Evolutionary conservation across 2,888 invertebrate genomes (phyloP).

Genomic region (Lagria hirta): DNA sequence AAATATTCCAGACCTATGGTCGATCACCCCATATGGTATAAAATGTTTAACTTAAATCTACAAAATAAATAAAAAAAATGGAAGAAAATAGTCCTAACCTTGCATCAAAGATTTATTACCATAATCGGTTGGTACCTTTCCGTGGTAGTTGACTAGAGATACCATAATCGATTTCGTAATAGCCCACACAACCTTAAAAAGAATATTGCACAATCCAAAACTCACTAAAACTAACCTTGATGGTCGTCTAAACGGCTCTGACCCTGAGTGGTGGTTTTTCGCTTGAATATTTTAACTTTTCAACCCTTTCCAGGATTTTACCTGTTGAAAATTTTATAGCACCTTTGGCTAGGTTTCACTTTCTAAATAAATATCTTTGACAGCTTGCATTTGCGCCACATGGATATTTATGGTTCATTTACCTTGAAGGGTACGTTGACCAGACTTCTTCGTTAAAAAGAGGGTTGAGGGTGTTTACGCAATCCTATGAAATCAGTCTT

Average conservation of each 20-base stretch:
- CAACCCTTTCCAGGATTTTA: slow-evolving; percentile 40
- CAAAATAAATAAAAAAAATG: too few relatives aligned
- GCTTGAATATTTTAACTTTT: slow-evolving; percentile 15
- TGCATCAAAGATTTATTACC: too few relatives aligned
- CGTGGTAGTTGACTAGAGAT: too few relatives aligned
- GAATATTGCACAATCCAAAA: too few relatives aligned
- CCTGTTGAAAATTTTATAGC: slow-evolving; percentile 42
- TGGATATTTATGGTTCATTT: slow-evolving; percentile 22
- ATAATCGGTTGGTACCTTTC: too few relatives aligned
- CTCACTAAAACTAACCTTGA: slow-evolving; percentile 38
- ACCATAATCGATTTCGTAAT: too few relatives aligned
- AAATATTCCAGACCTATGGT: too few relatives aligned
- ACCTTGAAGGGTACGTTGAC: slow-evolving; percentile 22
- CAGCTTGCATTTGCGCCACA: slow-evolving; percentile 7
- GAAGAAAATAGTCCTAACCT: too few relatives aligned
- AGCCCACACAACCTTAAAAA: background rate
- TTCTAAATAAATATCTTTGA: slow-evolving; percentile 34
- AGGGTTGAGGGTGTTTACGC: slow-evolving; percentile 22
- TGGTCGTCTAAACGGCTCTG: slow-evolving; percentile 41
- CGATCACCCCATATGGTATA: too few relatives aligned
- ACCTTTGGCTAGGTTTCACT: slow-evolving; percentile 46
- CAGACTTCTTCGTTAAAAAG: slow-evolving; percentile 13
- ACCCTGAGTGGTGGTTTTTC: slow-evolving; percentile 51
- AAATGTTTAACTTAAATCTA: too few relatives aligned
- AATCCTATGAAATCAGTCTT: slow-evolving; percentile 20